Evolutionary conservation across 2,888 invertebrate species (phyloP).

Genomic region (Tachina grossa): DNA sequence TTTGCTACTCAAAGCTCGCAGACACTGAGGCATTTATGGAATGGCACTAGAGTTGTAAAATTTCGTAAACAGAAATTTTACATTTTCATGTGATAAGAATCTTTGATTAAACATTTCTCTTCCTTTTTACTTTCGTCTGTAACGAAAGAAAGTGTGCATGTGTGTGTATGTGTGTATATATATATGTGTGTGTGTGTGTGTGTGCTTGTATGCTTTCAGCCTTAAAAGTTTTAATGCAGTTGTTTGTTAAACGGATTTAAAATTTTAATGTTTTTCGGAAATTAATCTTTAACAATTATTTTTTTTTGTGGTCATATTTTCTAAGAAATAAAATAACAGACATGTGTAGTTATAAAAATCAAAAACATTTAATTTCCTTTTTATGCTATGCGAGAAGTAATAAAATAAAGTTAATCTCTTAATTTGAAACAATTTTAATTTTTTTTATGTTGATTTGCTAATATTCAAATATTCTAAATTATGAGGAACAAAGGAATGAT

Average conservation of each 20-base stretch:
- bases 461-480: too few relatives aligned
- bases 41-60: constrained; percentile 72
- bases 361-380: background rate
- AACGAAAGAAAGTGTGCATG: background rate
- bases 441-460: too few relatives aligned
- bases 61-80: constrained; percentile 78
- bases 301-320: background rate
- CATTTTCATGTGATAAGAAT: constrained; percentile 79
- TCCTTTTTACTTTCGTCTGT: constrained; percentile 2
- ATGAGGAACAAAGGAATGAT: too few relatives aligned
- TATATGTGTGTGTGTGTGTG: background rate
- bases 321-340: background rate
- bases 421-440: background rate
- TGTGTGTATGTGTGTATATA: background rate
- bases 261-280: constrained; percentile 49
- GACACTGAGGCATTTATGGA: constrained; percentile 67
- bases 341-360: background rate
- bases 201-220: background rate
- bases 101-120: constrained; percentile 71
- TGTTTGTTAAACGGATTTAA: constrained; percentile 55
- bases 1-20: constrained; percentile 56
- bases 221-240: constrained; percentile 28
- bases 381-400: background rate
- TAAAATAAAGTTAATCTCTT: background rate
- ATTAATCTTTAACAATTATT: constrained; percentile 54